Evolutionary conservation across 2,113 vertebrate genomes (phyloP).

Genomic region (Chinchilla lanigera): DNA sequence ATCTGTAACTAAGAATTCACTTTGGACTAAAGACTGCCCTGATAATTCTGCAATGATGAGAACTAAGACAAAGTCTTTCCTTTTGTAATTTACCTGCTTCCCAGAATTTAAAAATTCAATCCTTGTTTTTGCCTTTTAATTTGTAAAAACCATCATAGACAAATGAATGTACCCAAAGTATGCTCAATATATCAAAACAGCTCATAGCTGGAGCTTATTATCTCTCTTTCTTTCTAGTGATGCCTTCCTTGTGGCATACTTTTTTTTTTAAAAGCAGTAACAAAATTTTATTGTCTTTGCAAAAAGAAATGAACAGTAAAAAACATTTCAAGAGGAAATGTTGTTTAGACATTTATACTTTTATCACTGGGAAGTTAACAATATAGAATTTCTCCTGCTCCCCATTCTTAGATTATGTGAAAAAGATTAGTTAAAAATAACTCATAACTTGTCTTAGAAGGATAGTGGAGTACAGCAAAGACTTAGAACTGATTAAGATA

Average conservation of each 20-base stretch:
- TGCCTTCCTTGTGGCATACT: background rate
- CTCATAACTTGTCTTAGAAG: background rate
- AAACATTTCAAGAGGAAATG: background rate
- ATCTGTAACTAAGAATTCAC: constrained; percentile 1
- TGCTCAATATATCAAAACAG: background rate
- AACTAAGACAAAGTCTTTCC: background rate
- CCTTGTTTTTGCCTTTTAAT: constrained; percentile 33
- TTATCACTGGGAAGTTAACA: background rate
- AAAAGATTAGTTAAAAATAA: background rate
- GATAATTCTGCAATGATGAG: background rate
- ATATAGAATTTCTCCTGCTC: background rate
- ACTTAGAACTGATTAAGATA: background rate
- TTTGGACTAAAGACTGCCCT: constrained; percentile 22
- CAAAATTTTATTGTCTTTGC: background rate
- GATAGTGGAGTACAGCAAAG: background rate
- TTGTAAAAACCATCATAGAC: constrained; percentile 14
- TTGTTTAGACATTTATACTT: background rate
- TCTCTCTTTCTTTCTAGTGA: background rate
- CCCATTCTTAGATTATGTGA: background rate
- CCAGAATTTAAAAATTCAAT: constrained; percentile 26
- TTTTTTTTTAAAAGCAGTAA: background rate
- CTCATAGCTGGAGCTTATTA: background rate
- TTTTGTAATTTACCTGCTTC: constrained; percentile 8
- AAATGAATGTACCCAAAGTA: background rate
- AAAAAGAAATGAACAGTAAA: constrained; percentile 6